These are phyloP conservation scores for Conistra vaccinii DNA, from an alignment of 2,888 invertebrate genomes.

Conservation along the genomic window DNA sequence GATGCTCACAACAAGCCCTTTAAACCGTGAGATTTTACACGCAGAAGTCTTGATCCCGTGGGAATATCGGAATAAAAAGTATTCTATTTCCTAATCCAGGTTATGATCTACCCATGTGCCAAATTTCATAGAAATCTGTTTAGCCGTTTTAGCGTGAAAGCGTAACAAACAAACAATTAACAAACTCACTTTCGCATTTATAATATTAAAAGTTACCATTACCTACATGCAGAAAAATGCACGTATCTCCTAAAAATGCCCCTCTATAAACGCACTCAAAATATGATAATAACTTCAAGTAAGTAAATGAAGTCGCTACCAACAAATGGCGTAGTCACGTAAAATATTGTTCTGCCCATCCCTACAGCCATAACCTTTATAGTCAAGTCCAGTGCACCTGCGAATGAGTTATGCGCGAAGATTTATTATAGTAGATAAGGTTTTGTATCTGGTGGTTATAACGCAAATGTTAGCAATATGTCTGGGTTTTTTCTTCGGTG, in stretches of 20 bases:
- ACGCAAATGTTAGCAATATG: slow-evolving; percentile 58
- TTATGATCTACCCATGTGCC: no score
- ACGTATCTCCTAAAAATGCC: not conserved
- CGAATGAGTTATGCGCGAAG: slow-evolving; percentile 64
- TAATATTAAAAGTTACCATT: no score
- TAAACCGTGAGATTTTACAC: no score
- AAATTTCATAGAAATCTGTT: no score
- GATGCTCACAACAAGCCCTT: no score
- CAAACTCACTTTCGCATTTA: no score
- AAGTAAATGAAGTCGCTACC: slow-evolving; percentile 60
- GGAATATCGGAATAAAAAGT: no score
- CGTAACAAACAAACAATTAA: no score
- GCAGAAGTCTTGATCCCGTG: no score
- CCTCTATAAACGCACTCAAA: slow-evolving; percentile 13
- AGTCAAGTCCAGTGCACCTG: slow-evolving; percentile 68
- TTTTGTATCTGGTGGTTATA: slow-evolving; percentile 62
- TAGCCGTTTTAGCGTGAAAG: no score
- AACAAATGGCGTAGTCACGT: slow-evolving; percentile 51
- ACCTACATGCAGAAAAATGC: not conserved
- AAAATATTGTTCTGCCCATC: slow-evolving; percentile 63
- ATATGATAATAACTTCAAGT: slow-evolving; percentile 33
- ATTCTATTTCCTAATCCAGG: no score
- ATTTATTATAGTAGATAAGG: slow-evolving; percentile 68
- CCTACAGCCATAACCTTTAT: slow-evolving; percentile 64
- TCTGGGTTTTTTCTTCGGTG: slow-evolving; percentile 50